phyloP scores from a whole-genome alignment of 2,888 invertebrate species.

The Erebia ligea region DNA sequence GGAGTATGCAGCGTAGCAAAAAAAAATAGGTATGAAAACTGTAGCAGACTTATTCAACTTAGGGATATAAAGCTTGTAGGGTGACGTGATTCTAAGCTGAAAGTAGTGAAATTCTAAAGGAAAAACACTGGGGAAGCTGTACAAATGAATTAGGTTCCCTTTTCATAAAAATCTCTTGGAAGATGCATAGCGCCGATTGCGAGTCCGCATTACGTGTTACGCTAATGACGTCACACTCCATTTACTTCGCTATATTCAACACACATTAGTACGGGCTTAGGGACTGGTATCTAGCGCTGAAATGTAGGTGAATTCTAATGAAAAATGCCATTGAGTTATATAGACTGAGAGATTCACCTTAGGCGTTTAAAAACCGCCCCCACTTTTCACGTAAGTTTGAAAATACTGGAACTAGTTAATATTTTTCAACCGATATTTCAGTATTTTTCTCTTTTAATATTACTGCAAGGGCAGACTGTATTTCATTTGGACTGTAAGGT shows the following conservation, averaged over 20 bases:
- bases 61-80: background rate
- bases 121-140: background rate
- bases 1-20: too few species aligned
- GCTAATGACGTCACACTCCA: conserved; percentile 43
- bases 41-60: too few species aligned
- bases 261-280: conserved; percentile 27
- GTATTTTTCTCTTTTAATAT: too few species aligned
- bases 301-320: conserved; percentile 17
- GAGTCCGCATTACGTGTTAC: conserved; percentile 34
- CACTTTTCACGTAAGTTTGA: too few species aligned
- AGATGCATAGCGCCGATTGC: conserved; percentile 35
- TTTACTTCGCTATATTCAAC: conserved; percentile 39
- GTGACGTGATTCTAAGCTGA: background rate
- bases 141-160: conserved; percentile 12
- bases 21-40: too few species aligned
- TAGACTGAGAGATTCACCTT: background rate
- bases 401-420: too few species aligned
- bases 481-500: too few species aligned
- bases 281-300: conserved; percentile 31
- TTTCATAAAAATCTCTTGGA: conserved; percentile 27
- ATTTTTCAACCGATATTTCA: too few species aligned
- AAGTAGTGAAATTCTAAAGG: background rate
- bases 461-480: too few species aligned
- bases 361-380: too few species aligned
- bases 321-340: conserved; percentile 22